These are phyloP conservation scores for Vicugna pacos DNA, from an alignment of 2,113 vertebrate species.

Conservation along the genomic window DNA sequence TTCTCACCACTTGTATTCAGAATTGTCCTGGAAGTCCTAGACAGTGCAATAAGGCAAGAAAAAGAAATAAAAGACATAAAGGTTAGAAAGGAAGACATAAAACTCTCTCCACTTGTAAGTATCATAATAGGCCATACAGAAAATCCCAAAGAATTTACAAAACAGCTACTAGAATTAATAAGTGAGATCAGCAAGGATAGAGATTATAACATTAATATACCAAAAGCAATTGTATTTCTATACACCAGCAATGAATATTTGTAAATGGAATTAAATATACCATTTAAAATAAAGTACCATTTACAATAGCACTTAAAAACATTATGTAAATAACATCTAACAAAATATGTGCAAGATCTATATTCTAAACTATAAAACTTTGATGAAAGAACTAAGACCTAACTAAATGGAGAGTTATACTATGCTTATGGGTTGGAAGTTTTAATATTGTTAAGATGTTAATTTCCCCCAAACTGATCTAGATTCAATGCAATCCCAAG, in stretches of 20 bases:
- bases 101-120: not conserved
- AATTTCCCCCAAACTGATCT: not conserved
- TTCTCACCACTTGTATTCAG: not conserved
- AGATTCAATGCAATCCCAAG: not conserved
- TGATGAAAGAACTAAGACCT: not conserved
- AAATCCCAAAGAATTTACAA: not conserved
- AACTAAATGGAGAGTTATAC: not conserved
- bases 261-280: not conserved
- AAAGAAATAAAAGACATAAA: not conserved
- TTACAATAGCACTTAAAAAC: not conserved
- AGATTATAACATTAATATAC: not conserved
- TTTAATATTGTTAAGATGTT: not conserved
- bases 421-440: not conserved
- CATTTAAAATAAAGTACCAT: not conserved
- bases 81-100: slow-evolving; percentile 3
- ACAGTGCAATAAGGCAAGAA: not conserved
- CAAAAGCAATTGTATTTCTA: not conserved
- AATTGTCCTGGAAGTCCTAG: not conserved
- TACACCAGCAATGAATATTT: not conserved
- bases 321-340: not conserved
- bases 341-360: not conserved
- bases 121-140: not conserved
- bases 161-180: not conserved
- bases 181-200: not conserved
- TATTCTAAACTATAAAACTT: not conserved